Conservation (phyloP, 1,140 invertebrate genomes). For the Formica selysi region DNA sequence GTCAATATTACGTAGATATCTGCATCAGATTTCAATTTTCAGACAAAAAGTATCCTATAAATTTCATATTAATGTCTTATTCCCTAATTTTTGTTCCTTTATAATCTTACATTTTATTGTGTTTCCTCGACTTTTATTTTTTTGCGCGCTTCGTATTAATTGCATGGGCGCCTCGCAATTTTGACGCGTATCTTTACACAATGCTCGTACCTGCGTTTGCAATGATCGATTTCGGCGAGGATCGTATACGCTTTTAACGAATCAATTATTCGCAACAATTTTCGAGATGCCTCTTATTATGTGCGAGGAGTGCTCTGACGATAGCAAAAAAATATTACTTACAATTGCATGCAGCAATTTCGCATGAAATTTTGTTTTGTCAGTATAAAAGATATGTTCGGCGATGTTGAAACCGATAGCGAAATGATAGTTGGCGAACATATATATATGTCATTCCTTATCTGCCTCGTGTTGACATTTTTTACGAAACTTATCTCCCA, state of each 20-base stretch:
- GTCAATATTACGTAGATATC: not conserved
- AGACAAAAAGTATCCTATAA: not conserved
- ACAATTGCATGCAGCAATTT: not conserved
- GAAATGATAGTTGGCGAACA: not conserved
- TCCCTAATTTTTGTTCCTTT: not conserved
- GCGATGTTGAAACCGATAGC: not conserved
- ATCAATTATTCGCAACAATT: constrained; percentile 61
- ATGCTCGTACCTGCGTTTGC: not conserved
- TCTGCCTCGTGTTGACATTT: constrained; percentile 50
- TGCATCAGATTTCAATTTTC: not conserved
- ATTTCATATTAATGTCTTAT: not conserved
- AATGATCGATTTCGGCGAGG: constrained; percentile 46
- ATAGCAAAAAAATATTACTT: not conserved
- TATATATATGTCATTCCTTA: constrained; percentile 32
- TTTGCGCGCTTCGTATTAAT: not conserved
- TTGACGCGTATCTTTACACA: constrained; percentile 63
- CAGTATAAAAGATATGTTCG: not conserved
- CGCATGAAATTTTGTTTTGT: not conserved
- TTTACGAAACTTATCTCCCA: constrained; percentile 52
- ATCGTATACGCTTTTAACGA: constrained; percentile 53
- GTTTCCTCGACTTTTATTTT: constrained; percentile 26
- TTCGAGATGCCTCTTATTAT: constrained; percentile 42
- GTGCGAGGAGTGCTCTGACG: not conserved
- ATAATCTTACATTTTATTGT: constrained; percentile 7
- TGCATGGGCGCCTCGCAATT: constrained; percentile 13